These are phyloP conservation scores for Rhipidura dahli DNA, from an alignment of 2,113 vertebrate genomes.

Conservation along the genomic window DNA sequence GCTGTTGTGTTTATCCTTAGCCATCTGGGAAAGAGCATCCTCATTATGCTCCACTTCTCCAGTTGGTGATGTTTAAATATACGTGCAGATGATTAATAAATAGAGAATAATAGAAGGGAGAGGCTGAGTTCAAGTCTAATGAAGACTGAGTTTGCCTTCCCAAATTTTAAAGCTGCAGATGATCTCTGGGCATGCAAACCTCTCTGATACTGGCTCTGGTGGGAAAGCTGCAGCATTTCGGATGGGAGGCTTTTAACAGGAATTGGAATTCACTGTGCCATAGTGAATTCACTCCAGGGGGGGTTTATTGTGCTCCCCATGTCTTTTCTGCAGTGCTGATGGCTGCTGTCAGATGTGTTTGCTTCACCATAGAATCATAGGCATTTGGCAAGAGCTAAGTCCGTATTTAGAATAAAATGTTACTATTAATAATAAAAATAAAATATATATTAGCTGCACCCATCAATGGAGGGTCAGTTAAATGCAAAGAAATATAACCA, in stretches of 20 bases:
- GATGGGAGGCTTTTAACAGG: not conserved
- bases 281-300: not conserved
- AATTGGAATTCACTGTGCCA: not conserved
- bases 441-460: not conserved
- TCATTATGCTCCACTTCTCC: not conserved
- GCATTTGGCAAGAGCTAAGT: not conserved
- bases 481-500: not conserved
- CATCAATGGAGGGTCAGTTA: not conserved
- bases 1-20: not conserved
- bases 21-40: not conserved
- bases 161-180: not conserved
- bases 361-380: not conserved
- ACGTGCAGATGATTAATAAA: not conserved
- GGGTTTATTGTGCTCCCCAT: not conserved
- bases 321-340: not conserved
- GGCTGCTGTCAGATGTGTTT: not conserved
- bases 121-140: not conserved
- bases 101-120: not conserved
- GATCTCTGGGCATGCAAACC: not conserved
- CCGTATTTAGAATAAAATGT: not conserved
- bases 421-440: not conserved
- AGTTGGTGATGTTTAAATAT: constrained; percentile 13
- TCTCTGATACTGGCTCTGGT: not conserved
- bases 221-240: not conserved
- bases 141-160: not conserved